These are phyloP conservation scores for Himalopsyche anomala DNA, from an alignment of 2,888 invertebrate species.

Conservation along the genomic window DNA sequence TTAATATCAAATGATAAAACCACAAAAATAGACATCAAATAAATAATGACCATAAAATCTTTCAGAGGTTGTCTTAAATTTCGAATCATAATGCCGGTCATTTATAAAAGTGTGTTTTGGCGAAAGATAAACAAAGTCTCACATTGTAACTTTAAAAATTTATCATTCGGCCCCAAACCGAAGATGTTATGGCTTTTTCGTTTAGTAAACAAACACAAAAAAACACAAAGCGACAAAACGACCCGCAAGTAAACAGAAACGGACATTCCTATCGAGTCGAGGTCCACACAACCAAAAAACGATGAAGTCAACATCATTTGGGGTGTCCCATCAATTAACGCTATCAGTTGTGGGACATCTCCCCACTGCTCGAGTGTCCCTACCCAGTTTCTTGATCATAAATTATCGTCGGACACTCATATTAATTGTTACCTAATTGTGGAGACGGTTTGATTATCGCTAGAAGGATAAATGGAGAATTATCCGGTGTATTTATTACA, in stretches of 20 bases:
- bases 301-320: slow-evolving; percentile 35
- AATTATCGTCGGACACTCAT: slow-evolving; percentile 50
- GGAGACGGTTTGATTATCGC: slow-evolving; percentile 28
- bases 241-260: slow-evolving; percentile 46
- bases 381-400: slow-evolving; percentile 39
- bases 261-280: slow-evolving; percentile 44
- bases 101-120: slow-evolving; percentile 21
- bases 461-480: slow-evolving; percentile 27
- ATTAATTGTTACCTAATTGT: slow-evolving; percentile 62
- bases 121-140: not conserved
- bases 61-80: not conserved
- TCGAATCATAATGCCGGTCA: not conserved
- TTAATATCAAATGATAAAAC: too few relatives aligned
- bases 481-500: slow-evolving; percentile 16
- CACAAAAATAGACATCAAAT: too few relatives aligned
- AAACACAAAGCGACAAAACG: slow-evolving; percentile 38
- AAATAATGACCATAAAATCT: not conserved
- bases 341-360: slow-evolving; percentile 58
- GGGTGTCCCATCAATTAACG: slow-evolving; percentile 61
- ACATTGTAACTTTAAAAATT: slow-evolving; percentile 10
- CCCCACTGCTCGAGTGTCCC: slow-evolving; percentile 46
- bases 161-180: not conserved
- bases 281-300: slow-evolving; percentile 32
- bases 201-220: slow-evolving; percentile 19
- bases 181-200: not conserved